These are phyloP conservation scores for Apodemia zela DNA, from an alignment of 2,888 invertebrate genomes.

Conservation along the genomic window DNA sequence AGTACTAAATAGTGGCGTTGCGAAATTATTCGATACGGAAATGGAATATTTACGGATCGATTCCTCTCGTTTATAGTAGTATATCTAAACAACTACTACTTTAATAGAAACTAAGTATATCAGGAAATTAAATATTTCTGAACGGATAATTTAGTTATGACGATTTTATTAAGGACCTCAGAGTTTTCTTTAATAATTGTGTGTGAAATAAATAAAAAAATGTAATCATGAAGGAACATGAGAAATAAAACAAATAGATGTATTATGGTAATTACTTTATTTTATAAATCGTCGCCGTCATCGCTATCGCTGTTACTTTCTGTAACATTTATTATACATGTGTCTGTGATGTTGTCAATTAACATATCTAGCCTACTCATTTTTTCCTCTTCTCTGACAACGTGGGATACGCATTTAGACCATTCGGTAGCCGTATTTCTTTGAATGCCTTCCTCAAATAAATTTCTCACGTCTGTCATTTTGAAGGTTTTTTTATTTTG, in stretches of 20 bases:
- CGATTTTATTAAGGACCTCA: too few species aligned
- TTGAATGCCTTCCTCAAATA: not conserved
- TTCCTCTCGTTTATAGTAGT: not conserved
- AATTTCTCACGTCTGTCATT: too few species aligned
- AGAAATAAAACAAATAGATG: too few species aligned
- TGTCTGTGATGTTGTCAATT: conserved; percentile 17
- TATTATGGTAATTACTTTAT: too few species aligned
- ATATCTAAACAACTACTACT: not conserved
- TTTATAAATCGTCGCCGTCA: too few species aligned
- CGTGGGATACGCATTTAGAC: conserved; percentile 20
- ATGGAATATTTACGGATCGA: not conserved
- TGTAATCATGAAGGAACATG: too few species aligned
- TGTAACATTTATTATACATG: too few species aligned
- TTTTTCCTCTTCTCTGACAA: conserved; percentile 8
- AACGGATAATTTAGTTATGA: not conserved
- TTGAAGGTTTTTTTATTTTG: too few species aligned
- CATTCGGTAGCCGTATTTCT: not conserved
- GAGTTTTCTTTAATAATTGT: not conserved
- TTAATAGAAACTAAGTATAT: not conserved
- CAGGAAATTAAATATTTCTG: not conserved
- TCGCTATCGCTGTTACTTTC: not conserved
- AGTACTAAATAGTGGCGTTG: not conserved
- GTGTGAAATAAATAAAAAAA: too few species aligned
- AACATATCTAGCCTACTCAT: conserved; percentile 17
- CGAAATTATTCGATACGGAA: conserved; percentile 2